Base-by-base conservation (phyloP, 2,888 invertebrate genomes). In the Criorhina ranunculi region DNA sequence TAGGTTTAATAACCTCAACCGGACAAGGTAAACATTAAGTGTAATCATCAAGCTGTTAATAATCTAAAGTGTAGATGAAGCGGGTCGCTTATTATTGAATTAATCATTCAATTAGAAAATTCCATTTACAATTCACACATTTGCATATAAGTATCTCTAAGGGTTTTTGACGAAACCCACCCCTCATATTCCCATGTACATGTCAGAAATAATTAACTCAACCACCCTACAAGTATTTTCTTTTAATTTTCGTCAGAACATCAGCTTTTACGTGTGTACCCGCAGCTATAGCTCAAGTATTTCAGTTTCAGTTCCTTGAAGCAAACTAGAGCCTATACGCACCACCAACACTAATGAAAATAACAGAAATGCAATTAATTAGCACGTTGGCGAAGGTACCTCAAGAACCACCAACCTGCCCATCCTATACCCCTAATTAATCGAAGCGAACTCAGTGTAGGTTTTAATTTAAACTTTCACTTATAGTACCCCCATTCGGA, bases 21-120 rank as follows among this genome's bases (percentile, higher is more conserved):
- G 62, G 17, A 51, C 51, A 57, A 17, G 53, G 72, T 55, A 67
- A 81, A 77, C 72, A 77, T 42, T 31, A 72, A 72, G 40, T 67
- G 62, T 62, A 72, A 77, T 73, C 76, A 81, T 55, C 46, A 76
- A 67, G 35, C 77, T 77, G 86, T 81, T 77, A 77, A 81, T 77
- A 81, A 77, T 86, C 86, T 24, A 62, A 70, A 9, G 75, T 69
- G 51, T 7, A 9, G 40, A 49, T 44, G 42, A 62, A 64, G 15
- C 29, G 42, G 69, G 62, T 62, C 44, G 49, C 57, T 62, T 49
- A 72, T 72, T 77, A 81, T 81, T 76, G 72, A 77, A 81, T 86
- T 86, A 86, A 77, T 86, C 86, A 86, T 86, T 86, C 86, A 86
- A 86, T 86, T 86, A 81, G 86, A 86, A 86, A 81, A 81, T 73